These are phyloP conservation scores for Anarhynchus alexandrinus DNA, from an alignment of 2,113 vertebrate genomes.

Conservation along the genomic window DNA sequence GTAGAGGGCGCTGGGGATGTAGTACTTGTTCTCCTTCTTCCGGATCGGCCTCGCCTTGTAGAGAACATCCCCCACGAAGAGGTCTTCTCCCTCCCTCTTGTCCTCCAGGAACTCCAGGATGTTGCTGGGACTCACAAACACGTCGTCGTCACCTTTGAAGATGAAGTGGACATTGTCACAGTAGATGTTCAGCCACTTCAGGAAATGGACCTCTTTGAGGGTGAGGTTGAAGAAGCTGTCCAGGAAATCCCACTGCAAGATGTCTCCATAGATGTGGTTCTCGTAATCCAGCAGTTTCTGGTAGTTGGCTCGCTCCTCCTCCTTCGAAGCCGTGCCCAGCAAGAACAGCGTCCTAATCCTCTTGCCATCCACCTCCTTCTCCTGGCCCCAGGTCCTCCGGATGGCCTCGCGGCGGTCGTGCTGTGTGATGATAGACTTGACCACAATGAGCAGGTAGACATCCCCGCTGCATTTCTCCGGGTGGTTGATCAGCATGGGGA, in stretches of 20 bases:
- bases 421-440: constrained; percentile 93
- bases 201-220: constrained; percentile 94
- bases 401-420: constrained; percentile 92
- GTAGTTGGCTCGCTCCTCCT: constrained; percentile 85
- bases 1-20: constrained; percentile 85
- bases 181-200: constrained; percentile 93
- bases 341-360: constrained; percentile 85
- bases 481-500: constrained; percentile 91
- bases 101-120: constrained; percentile 87
- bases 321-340: constrained; percentile 82
- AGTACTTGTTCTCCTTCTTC: constrained; percentile 93
- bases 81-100: constrained; percentile 67
- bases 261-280: constrained; percentile 87
- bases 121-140: constrained; percentile 89
- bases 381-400: constrained; percentile 91
- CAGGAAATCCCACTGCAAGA: constrained; percentile 95
- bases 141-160: constrained; percentile 94
- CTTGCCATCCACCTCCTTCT: constrained; percentile 78
- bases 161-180: constrained; percentile 81
- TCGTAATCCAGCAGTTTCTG: constrained; percentile 95
- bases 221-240: constrained; percentile 98
- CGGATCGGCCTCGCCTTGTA: constrained; percentile 88
- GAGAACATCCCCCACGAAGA: constrained; percentile 91
- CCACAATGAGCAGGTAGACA: constrained; percentile 84
- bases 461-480: constrained; percentile 84